These are phyloP conservation scores for Ceratotherium simum DNA, from an alignment of 2,113 vertebrate genomes.

Conservation along the genomic window DNA sequence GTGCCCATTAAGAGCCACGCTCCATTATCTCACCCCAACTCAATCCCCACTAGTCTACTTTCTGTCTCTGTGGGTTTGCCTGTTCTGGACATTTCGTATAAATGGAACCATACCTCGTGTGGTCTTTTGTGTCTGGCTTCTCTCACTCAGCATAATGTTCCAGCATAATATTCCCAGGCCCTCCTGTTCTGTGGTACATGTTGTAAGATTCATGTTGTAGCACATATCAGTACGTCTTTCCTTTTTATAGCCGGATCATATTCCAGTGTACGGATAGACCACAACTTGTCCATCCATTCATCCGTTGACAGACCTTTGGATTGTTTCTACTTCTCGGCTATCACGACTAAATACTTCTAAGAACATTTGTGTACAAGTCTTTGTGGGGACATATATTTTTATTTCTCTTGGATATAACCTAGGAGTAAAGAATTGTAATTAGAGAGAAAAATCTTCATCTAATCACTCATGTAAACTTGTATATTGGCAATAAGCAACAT, in stretches of 20 bases:
- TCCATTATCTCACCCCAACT: too few relatives aligned
- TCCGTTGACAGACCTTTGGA: not conserved
- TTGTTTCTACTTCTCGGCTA: not conserved
- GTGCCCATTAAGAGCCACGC: accelerated
- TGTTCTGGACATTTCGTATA: not conserved
- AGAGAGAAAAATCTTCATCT: not conserved
- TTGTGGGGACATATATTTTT: not conserved
- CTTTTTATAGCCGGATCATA: not conserved
- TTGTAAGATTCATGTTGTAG: not conserved
- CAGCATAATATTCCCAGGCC: too few relatives aligned
- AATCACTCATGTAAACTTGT: not conserved
- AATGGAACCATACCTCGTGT: not conserved
- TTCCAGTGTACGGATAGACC: accelerated
- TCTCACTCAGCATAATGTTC: not conserved
- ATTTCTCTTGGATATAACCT: not conserved
- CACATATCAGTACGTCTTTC: not conserved
- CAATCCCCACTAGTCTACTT: accelerated
- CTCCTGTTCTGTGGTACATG: not conserved
- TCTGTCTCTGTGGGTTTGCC: not conserved
- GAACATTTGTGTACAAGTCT: not conserved
- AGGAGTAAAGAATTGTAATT: not conserved
- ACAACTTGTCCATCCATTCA: too few relatives aligned
- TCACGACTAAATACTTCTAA: not conserved
- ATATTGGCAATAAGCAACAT: not conserved
- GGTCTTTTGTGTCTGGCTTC: not conserved